phyloP scores from a whole-genome alignment of 2,888 invertebrate genomes.

The Hylaea fasciaria region DNA sequence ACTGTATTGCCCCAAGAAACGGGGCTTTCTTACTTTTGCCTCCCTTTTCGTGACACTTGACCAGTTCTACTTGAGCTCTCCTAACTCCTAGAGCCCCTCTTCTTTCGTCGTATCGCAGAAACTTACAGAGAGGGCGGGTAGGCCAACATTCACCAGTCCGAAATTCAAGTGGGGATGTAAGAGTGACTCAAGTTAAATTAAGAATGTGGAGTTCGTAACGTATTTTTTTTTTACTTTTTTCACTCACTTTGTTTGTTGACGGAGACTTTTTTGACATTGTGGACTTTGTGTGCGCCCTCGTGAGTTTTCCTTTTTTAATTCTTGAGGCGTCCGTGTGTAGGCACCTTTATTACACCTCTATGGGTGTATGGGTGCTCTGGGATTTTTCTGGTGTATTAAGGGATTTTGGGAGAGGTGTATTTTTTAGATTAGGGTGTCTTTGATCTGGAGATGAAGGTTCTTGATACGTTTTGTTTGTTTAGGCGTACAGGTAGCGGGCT shows the following conservation, averaged over 20 bases:
- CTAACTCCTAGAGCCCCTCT: conserved; percentile 7
- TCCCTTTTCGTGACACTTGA: conserved; percentile 68
- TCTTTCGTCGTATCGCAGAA: not conserved
- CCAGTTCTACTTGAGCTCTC: conserved; percentile 52
- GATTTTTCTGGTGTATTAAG: conserved; percentile 69
- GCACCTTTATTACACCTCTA: conserved; percentile 66
- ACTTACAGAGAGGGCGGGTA: conserved; percentile 32
- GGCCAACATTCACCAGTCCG: conserved; percentile 50
- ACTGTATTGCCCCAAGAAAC: conserved; percentile 72
- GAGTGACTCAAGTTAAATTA: conserved; percentile 85
- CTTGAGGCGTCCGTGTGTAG: conserved; percentile 77
- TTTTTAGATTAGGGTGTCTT: conserved; percentile 78
- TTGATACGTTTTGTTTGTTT: conserved; percentile 77
- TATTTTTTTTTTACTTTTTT: conserved; percentile 60
- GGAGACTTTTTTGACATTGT: conserved; percentile 83
- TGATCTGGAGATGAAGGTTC: conserved; percentile 74
- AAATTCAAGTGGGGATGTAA: conserved; percentile 75
- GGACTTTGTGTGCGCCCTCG: conserved; percentile 70
- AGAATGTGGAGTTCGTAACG: conserved; percentile 81
- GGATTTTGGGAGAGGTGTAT: conserved; percentile 75
- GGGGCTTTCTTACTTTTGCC: conserved; percentile 73
- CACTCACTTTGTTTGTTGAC: conserved; percentile 79
- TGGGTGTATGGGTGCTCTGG: conserved; percentile 59
- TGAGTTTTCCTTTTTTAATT: conserved; percentile 70
- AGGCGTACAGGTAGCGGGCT: conserved; percentile 43